phyloP scores from a whole-genome alignment of 2,113 vertebrate species.

The Podiceps cristatus region DNA sequence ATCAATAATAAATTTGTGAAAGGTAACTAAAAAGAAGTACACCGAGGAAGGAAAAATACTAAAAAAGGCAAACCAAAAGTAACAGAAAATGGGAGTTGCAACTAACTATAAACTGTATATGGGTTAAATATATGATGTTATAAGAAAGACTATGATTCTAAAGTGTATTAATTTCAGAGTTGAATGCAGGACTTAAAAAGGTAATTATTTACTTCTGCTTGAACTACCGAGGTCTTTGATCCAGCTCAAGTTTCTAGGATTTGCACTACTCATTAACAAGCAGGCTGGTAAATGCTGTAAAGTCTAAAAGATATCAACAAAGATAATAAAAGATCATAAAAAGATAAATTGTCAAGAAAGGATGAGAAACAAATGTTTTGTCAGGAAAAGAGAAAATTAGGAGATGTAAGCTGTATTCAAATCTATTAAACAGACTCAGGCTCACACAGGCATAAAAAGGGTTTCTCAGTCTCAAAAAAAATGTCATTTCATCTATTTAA shows the following conservation, averaged over 20 bases:
- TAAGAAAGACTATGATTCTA: neutral
- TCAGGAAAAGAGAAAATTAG: neutral
- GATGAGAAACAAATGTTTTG: neutral
- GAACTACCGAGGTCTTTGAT: neutral
- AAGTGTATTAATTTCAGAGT: neutral
- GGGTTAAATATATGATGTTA: neutral
- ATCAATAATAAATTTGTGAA: neutral
- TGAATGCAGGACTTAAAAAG: neutral
- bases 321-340: neutral
- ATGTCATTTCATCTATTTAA: neutral
- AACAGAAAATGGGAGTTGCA: neutral
- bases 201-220: neutral
- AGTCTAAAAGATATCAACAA: neutral
- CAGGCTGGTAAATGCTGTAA: neutral
- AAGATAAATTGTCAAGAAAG: neutral
- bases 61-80: neutral
- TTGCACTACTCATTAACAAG: neutral
- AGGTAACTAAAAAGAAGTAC: neutral
- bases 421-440: neutral
- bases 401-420: neutral
- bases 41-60: neutral
- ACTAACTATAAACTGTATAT: neutral
- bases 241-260: neutral
- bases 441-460: neutral
- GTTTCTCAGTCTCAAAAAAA: neutral